phyloP scores from a whole-genome alignment of 2,113 vertebrate genomes.

The Leptocoma aspasia region DNA sequence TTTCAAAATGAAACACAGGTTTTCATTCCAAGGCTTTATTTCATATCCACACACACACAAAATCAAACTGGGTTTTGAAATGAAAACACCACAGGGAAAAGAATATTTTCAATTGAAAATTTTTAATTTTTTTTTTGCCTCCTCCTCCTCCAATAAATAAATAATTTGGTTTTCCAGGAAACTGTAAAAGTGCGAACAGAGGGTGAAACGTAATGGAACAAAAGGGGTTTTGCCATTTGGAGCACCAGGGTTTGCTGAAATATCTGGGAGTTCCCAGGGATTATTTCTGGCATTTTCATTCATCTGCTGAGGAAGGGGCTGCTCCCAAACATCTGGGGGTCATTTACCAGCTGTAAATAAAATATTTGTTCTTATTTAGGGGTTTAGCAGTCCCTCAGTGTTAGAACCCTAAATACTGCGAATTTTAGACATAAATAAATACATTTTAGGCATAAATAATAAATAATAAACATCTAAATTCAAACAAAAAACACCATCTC shows the following conservation, averaged over 20 bases:
- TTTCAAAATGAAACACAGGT: slow-evolving; percentile 40
- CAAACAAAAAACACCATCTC: too few relatives aligned
- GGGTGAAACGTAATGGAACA: neutral
- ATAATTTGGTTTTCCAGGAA: slow-evolving; percentile 10
- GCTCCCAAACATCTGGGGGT: neutral
- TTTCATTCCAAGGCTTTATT: slow-evolving; percentile 2
- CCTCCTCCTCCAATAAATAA: neutral
- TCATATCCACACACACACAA: neutral
- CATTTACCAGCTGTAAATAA: neutral
- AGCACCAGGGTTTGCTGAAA: neutral
- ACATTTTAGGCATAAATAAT: too few relatives aligned
- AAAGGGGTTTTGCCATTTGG: neutral
- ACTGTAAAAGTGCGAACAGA: neutral
- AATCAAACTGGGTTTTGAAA: neutral
- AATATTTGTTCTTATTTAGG: neutral
- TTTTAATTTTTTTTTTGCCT: neutral
- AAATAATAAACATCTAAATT: too few relatives aligned
- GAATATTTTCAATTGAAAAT: neutral
- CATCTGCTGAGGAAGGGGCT: neutral
- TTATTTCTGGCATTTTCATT: neutral
- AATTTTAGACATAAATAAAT: too few relatives aligned
- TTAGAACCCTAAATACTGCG: too few relatives aligned
- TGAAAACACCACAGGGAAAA: neutral
- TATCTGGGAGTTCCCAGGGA: neutral
- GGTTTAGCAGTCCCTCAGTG: neutral